These are phyloP conservation scores for Holothuria leucospilota DNA, from an alignment of 53 echinoderm and acorn worm genomes.

Conservation along the genomic window DNA sequence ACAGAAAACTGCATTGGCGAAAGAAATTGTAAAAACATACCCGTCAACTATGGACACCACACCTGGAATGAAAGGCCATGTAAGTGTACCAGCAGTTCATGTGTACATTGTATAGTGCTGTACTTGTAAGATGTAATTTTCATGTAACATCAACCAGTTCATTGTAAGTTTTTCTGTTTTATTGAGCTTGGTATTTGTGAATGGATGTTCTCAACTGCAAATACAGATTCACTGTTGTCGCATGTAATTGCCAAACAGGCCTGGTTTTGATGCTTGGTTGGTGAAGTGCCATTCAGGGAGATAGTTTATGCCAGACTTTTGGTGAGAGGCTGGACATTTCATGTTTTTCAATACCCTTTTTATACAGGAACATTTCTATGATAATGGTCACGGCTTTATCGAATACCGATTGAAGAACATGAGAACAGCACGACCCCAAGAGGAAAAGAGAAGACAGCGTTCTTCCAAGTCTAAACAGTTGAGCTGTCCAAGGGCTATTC, in stretches of 20 bases:
- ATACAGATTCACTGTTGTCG: too few relatives aligned
- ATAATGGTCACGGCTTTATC: constrained; percentile 34
- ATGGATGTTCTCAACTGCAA: too few relatives aligned
- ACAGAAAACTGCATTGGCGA: constrained; percentile 22
- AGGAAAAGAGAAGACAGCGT: background rate
- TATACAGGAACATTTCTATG: constrained; percentile 35
- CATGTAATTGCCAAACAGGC: background rate
- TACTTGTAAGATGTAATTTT: too few relatives aligned
- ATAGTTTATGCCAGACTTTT: background rate
- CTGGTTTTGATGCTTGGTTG: background rate
- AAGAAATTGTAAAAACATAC: constrained; percentile 24
- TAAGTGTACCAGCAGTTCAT: constrained; percentile 18
- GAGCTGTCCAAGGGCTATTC: constrained; percentile 4
- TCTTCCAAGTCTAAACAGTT: background rate
- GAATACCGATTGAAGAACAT: constrained; percentile 41
- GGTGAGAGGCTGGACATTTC: background rate
- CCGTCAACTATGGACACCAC: constrained; percentile 27
- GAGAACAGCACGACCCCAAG: constrained; percentile 3
- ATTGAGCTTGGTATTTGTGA: too few relatives aligned
- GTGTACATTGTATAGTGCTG: background rate
- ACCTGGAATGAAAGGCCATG: constrained; percentile 36
- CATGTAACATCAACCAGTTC: too few relatives aligned
- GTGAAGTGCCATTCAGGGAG: background rate
- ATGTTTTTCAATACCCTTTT: background rate
- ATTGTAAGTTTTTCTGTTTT: too few relatives aligned